Evolutionary conservation across 2,113 vertebrate species (phyloP), one percentile per base, ranked within the genome.

Genomic region (Eretmodus cyanostictus): DNA sequence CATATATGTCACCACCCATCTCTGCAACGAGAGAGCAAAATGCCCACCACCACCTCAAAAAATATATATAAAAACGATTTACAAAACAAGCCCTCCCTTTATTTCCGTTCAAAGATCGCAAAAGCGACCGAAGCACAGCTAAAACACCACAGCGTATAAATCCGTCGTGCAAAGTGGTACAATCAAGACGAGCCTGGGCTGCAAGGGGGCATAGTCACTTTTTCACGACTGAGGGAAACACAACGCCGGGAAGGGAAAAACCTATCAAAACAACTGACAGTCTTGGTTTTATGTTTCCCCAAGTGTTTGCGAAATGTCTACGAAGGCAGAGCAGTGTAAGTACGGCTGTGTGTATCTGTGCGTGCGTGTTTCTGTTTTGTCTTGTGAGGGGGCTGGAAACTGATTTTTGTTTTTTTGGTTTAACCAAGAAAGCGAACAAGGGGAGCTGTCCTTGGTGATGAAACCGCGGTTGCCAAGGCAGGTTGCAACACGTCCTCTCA

Each of bases 311-410:
- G 94, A 91, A 95, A 99, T 99, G 98, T 99, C 98, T 95, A 99
- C 98, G 93, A 99, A 99, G 96, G 98, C 98, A 94, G 98, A 99
- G 94, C 98, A 99, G 95, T 99, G 98, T 99, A 96, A 98, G 98
- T 98, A 97, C 92, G 47, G 82, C 83, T 40, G 42, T 80, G 27
- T 61, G 31, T 57, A 53, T 45, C 29, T 22, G 59, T 36, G 24
- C 42, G 9, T 81, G 49, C 10, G 31, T 81, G 27, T 81, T 11
- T 84, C 38, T 76, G 66, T 89, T 55, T 82, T 81, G 59, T 80
- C 71, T 24, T 49, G 16, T 29, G 71, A 47, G 40, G 53, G 47
- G 51, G 22, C 63, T 86, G 40, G 38, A 80, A 88, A 90, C 68
- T 88, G 83, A 59, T 66, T 66, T 63, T 24, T 54, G n/a, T 54